Evolutionary conservation across 1,140 invertebrate species (phyloP).

Genomic region (Epicauta chinensis): DNA sequence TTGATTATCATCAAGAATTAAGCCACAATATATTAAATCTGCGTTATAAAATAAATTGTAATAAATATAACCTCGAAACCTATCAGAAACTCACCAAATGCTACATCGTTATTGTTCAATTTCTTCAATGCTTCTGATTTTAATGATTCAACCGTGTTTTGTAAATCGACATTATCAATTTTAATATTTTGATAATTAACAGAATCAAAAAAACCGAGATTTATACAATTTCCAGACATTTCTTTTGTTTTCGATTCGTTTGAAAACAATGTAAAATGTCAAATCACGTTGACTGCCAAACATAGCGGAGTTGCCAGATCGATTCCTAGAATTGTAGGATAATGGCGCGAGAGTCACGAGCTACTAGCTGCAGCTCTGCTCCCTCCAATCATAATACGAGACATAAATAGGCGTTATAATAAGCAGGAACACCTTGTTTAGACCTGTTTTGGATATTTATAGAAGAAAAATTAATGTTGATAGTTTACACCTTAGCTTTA

Average conservation of each 20-base stretch:
- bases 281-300: too few relatives aligned
- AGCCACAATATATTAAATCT: conserved; percentile 52
- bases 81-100: conserved; percentile 43
- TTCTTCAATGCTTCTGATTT: conserved; percentile 43
- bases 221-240: conserved; percentile 4
- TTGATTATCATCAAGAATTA: conserved; percentile 47
- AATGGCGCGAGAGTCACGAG: too few relatives aligned
- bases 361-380: too few relatives aligned
- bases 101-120: conserved; percentile 43
- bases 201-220: conserved; percentile 8
- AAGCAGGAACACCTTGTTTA: too few relatives aligned
- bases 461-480: too few relatives aligned
- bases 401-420: too few relatives aligned
- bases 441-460: too few relatives aligned
- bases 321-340: too few relatives aligned
- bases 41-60: conserved; percentile 20
- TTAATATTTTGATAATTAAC: conserved; percentile 41
- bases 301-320: too few relatives aligned
- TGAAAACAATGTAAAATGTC: not conserved
- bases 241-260: not conserved
- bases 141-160: conserved; percentile 45
- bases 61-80: not conserved
- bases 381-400: too few relatives aligned
- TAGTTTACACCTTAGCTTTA: too few relatives aligned
- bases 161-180: conserved; percentile 46